These are phyloP conservation scores for Dendronephthya gigantea DNA, from an alignment of 64 coral and sea anemone genomes.

Conservation along the genomic window DNA sequence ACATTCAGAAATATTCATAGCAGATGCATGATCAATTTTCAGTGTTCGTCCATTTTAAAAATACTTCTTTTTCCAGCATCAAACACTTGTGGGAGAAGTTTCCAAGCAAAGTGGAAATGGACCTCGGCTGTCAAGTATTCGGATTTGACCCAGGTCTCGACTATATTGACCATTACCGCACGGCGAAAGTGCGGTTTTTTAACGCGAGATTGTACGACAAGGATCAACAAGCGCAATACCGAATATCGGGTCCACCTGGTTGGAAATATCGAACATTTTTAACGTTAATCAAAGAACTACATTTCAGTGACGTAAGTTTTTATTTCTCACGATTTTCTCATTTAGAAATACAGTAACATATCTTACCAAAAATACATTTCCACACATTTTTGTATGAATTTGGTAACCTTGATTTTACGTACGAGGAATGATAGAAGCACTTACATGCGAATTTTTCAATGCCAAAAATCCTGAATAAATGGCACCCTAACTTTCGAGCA, in stretches of 20 bases:
- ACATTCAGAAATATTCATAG: neutral
- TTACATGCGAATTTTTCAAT: no score
- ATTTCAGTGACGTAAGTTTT: neutral
- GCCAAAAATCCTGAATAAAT: no score
- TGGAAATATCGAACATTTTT: neutral
- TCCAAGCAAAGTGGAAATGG: neutral
- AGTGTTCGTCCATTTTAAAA: neutral
- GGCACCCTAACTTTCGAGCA: no score
- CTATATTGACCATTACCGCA: neutral
- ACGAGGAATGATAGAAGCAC: no score
- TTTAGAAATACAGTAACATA: no score
- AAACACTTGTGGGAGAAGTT: neutral
- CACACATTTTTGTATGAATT: no score
- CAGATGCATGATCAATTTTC: neutral
- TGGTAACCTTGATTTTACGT: no score
- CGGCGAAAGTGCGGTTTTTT: neutral
- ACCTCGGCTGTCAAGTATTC: neutral
- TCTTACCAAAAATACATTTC: no score
- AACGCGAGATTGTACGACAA: neutral
- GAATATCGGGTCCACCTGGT: neutral
- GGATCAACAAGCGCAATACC: neutral
- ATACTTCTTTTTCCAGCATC: neutral
- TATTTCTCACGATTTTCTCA: no score
- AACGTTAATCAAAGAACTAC: neutral
- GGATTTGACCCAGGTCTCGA: neutral